Conservation (phyloP, 2,797 vertebrate species). For the Champsocephalus gunnari region DNA sequence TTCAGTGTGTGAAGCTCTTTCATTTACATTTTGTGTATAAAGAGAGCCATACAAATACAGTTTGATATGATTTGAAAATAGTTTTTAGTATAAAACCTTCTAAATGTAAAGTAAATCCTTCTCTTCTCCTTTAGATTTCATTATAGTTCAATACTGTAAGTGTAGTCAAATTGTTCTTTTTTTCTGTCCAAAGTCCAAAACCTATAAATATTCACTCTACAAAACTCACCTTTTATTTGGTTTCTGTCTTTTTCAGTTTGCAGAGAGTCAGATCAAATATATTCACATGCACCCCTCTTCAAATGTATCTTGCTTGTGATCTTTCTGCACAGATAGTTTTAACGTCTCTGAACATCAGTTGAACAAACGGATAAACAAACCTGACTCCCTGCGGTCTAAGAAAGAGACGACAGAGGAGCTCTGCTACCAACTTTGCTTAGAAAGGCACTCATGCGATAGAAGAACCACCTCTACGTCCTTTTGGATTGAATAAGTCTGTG, state of each 20-base stretch:
- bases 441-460: background rate
- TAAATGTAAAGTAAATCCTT: background rate
- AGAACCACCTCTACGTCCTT: background rate
- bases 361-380: conserved; percentile 43
- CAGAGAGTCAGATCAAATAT: background rate
- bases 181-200: background rate
- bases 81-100: background rate
- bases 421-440: conserved; percentile 8
- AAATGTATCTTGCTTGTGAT: conserved; percentile 15
- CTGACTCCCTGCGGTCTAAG: conserved; percentile 6
- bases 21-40: no score
- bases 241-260: background rate
- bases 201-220: background rate
- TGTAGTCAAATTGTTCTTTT: background rate
- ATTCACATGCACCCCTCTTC: background rate
- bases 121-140: background rate
- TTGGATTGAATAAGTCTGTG: background rate
- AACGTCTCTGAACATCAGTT: conserved; percentile 28
- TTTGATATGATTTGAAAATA: no score
- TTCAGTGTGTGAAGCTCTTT: no score
- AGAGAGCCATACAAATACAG: no score
- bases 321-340: conserved; percentile 24
- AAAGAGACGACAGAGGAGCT: conserved; percentile 17
- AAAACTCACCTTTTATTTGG: background rate
- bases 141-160: background rate